Base-by-base conservation (phyloP, 2,797 vertebrate species). In the Taeniopygia guttata region DNA sequence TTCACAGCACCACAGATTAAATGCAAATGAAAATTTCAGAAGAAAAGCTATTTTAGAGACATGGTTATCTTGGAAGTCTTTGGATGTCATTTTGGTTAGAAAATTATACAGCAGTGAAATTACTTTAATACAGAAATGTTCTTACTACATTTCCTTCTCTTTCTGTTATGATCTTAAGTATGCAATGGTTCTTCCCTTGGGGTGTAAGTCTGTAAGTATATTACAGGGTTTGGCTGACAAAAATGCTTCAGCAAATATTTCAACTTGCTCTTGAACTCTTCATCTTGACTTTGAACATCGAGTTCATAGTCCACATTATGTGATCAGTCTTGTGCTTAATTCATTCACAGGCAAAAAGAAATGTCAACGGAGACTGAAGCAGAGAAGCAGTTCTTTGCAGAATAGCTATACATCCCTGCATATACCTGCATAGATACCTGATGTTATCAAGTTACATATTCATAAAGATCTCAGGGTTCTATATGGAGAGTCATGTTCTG, bases 381-480 rank as follows among this genome's bases (percentile, higher is more conserved):
- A 79, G 72, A 94, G 49, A 92, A 91, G 38, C 6, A 49, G 56
- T 58, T 94, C 62, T 96, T 92, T 95, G 42, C 74, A 46, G 72
- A 88, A 68, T 48, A 89, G 17, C 64, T 87, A 84, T 58, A 74
- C 27, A 60, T 83, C 94, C 90, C 62, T 80, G 26, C 16, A 29
- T 22, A 59, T 36, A 11, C 49, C 52, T 69, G 23, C 29, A 84
- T 9, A 58, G 51, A 34, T 51, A 56, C 7, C 18, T 82, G 20
- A 20, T 74, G 5, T 11, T 55, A 43, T 45, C 32, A 59, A 29
- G 17, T 22, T 68, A 45, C 9, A 60, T 49, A 56, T 42, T 72
- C 38, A 56, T 14, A 13, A 36, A 73, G 25, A n/a, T 63, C 27
- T 76, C 52, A n/a, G n/a, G 10, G 20, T 3, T 52, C 26, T 69